Evolutionary conservation across 2,797 vertebrate species (phyloP).

Genomic region (Percopsis omiscomaycus): DNA sequence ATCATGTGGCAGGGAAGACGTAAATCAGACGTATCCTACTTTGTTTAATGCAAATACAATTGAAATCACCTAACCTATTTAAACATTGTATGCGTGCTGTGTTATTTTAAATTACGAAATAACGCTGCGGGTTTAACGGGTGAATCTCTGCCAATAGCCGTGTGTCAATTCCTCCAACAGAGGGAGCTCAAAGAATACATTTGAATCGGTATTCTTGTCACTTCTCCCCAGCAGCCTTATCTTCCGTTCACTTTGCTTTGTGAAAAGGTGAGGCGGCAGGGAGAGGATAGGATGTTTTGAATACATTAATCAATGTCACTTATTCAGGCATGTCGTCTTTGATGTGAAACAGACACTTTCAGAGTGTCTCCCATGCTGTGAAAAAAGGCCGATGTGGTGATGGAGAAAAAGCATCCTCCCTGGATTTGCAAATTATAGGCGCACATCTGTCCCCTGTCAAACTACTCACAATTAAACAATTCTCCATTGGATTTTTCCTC

Average conservation of each 20-base stretch:
- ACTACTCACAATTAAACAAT: conserved; percentile 6
- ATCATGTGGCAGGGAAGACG: too few relatives aligned
- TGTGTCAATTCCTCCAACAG: conserved; percentile 55
- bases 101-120: too few relatives aligned
- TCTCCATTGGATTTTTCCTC: neutral
- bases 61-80: too few relatives aligned
- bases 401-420: conserved; percentile 78
- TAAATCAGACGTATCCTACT: too few relatives aligned
- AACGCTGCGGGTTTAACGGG: neutral
- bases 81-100: too few relatives aligned
- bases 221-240: conserved; percentile 49
- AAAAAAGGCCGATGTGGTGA: conserved; percentile 75
- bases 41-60: too few relatives aligned
- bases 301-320: conserved; percentile 80
- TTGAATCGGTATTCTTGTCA: conserved; percentile 36
- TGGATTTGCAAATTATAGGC: conserved; percentile 74
- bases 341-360: conserved; percentile 78
- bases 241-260: conserved; percentile 54
- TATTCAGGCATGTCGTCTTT: conserved; percentile 69
- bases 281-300: conserved; percentile 65
- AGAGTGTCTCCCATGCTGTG: conserved; percentile 75
- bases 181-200: conserved; percentile 70
- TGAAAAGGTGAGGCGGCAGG: conserved; percentile 69
- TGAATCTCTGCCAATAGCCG: neutral
- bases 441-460: conserved; percentile 63